phyloP scores from a whole-genome alignment of 2,888 invertebrate species.

The Macrophya annulata region DNA sequence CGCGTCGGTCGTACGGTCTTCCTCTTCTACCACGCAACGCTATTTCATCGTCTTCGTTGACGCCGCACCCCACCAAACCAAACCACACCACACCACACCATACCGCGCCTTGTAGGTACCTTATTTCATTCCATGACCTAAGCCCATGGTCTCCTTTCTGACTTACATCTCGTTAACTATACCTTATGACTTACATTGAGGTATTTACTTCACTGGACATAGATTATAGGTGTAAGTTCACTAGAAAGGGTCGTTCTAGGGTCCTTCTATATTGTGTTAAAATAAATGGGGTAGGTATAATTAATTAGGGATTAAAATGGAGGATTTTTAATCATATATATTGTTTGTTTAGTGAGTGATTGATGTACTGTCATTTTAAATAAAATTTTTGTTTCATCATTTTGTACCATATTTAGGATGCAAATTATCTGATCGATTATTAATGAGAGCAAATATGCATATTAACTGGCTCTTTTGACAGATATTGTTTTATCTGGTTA shows the following conservation, averaged over 20 bases:
- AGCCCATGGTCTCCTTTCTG: slow-evolving; percentile 30
- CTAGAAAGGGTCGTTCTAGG: neutral
- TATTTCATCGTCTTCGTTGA: slow-evolving; percentile 32
- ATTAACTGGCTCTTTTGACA: neutral
- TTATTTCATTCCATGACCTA: slow-evolving; percentile 51
- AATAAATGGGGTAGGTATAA: neutral
- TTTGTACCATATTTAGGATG: neutral
- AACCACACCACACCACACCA: slow-evolving; percentile 9
- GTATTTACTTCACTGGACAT: neutral
- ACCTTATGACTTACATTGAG: slow-evolving; percentile 20
- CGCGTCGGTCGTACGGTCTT: slow-evolving; percentile 47
- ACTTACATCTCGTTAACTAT: slow-evolving; percentile 48
- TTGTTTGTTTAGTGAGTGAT: neutral
- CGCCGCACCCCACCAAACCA: slow-evolving; percentile 47
- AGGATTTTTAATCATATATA: neutral
- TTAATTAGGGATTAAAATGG: neutral
- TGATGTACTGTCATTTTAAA: neutral
- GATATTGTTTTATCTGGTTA: neutral
- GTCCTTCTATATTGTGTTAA: neutral
- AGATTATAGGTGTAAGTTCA: neutral
- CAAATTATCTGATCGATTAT: neutral
- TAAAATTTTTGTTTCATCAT: neutral
- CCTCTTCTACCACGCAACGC: slow-evolving; percentile 27
- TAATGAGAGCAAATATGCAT: neutral
- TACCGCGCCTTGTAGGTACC: slow-evolving; percentile 41